Conservation (phyloP, 2,888 invertebrate genomes). For the Drosophila monieri region DNA sequence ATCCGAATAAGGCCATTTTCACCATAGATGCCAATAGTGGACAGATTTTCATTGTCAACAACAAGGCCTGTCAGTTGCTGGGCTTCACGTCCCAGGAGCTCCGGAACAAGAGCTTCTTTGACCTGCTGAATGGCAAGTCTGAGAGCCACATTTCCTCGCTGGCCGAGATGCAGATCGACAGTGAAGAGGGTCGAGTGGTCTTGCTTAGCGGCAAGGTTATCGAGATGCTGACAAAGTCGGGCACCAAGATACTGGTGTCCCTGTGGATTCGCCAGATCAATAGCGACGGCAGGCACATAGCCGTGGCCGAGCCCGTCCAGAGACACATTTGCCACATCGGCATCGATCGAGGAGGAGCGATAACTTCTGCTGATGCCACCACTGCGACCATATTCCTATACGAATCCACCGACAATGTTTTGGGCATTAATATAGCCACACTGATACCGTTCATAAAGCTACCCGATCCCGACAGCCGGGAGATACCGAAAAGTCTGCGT, state of each 20-base stretch:
- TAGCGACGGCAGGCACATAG: constrained; percentile 86
- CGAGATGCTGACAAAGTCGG: constrained; percentile 86
- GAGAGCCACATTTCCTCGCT: constrained; percentile 85
- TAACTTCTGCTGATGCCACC: constrained; percentile 80
- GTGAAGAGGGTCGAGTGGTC: constrained; percentile 86
- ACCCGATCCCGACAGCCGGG: constrained; percentile 79
- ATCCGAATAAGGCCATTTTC: constrained; percentile 88
- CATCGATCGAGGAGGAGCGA: constrained; percentile 69
- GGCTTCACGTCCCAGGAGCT: constrained; percentile 85
- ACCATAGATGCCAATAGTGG: constrained; percentile 87
- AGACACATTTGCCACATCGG: constrained; percentile 67
- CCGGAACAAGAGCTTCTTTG: constrained; percentile 84
- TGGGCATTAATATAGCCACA: constrained; percentile 85
- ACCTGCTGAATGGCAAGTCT: constrained; percentile 85
- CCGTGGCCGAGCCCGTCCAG: constrained; percentile 88
- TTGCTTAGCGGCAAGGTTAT: constrained; percentile 88
- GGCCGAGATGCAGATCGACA: constrained; percentile 85
- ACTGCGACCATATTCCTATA: constrained; percentile 86
- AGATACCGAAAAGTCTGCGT: constrained; percentile 83
- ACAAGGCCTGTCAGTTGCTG: constrained; percentile 87
- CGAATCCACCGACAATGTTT: constrained; percentile 84
- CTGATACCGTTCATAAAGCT: constrained; percentile 85
- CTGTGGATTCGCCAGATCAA: constrained; percentile 87
- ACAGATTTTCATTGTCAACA: constrained; percentile 89
- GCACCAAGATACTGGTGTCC: constrained; percentile 86